Base-by-base conservation (phyloP, 2,888 invertebrate species). In the Rhodophaea formosa region DNA sequence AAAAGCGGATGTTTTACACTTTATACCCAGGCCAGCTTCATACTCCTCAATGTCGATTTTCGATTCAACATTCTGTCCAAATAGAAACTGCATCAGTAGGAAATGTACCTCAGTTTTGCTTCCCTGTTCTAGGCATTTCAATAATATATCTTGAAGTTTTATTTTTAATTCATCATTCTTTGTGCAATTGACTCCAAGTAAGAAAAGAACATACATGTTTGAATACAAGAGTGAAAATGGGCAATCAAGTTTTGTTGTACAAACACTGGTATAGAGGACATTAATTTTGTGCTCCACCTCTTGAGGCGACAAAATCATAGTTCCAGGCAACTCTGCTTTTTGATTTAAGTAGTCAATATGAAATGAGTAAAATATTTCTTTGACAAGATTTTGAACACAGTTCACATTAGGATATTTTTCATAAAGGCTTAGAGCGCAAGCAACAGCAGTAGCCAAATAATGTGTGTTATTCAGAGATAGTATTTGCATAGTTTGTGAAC, bases 341-440 rank as follows among this genome's bases (percentile, higher is more conserved):
- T 65, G 61, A 15, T 69, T 62, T 30, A 87, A 63, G 30, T 61
- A 54, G 30, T 81, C 69, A 69, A 70, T 75, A 61, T 80, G 70
- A 66, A 91, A 81, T 29, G 75, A 59, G 54, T 79, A 68, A 51
- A 88, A 86, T 54, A 79, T 70, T 12, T 79, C 74, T 59, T 69
- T 73, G 0, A 77, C 59, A 53, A 88, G 66, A 30, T 59, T 74
- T 53, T 80, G 75, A 16, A 91, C 78, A 54, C 74, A 62, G 62
- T 86, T 83, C 56, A 88, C 70, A 14, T 86, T 68, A 14, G 86
- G 79, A 75, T 93, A 92, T 53, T 82, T 86, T 53, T 92, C 86
- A 70, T 90, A 82, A 30, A 95, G 77, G 59, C 78, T 80, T 62
- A 92, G 83, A 3, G 93, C 84, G 75, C 94, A 95, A 32, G 91